Base-by-base conservation (phyloP, 2,113 vertebrate species). In the Psettodes erumei region DNA sequence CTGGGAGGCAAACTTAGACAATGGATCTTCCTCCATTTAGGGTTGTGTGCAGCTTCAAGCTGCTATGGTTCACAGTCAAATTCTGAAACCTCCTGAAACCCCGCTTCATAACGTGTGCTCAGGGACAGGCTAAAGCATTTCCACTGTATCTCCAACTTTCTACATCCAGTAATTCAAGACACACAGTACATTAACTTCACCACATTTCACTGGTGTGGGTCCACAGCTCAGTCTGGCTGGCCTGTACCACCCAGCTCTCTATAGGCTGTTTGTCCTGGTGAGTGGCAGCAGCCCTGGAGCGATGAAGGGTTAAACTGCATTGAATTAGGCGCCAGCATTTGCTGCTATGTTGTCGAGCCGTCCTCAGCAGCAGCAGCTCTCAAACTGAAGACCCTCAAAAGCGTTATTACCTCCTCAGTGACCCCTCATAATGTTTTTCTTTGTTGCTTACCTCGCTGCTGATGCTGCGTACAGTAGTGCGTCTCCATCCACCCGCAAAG, bases 401-500 rank as follows among this genome's bases (percentile, higher is more conserved):
- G 61, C 4, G 2, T 53, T 0, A 3, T 43, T 58, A 53, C 47
- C 47, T n/a, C 56, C 12, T 21, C 1, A 3, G 23, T 54, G n/a
- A 30, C 7, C 23, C 55, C 12, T 37, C 0, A 10, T 0, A 38
- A 23, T 63, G 27, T 47, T 53, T 68, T 19, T 65, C 35, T 61
- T 40, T 73, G 54, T 25, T 65, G 33, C 75, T 76, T 40, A 54
- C 60, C 51, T 67, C 45, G 11, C 27, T 28, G 60, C 56, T 19
- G 25, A 15, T 47, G 50, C 16, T 68, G 56, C 81, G 64, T 40
- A 53, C 47, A 61, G 55, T 18, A 12, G 38, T 40, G 16, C 47
- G 21, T 76, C 61, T 80, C 67, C 37, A 11, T 54, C 71, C 51
- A 15, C 75, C 82, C 71, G 65, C 58, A 12, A 3, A 1, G 64